Percentiles rank a stretch among this genome's conserved stretches.
phyloP scores from a whole-genome alignment of 1,140 invertebrate species.

The Saccostrea echinata region DNA sequence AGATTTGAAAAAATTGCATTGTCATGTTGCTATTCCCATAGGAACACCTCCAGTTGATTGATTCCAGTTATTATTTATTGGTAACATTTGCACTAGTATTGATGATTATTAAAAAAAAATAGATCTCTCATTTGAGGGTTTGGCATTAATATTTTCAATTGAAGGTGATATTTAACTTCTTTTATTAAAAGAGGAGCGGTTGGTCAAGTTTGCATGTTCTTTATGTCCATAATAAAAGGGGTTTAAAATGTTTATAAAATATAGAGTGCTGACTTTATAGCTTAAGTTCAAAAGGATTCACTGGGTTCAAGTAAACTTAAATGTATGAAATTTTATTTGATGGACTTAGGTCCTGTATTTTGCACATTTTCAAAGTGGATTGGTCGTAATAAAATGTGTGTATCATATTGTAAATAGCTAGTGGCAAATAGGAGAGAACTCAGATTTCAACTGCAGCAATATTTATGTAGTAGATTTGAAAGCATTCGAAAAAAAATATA shows the following conservation, averaged over 20 bases:
- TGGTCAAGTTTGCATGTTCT: neutral
- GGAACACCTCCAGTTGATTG: neutral
- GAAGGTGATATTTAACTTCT: neutral
- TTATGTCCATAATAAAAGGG: neutral
- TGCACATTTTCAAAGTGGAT: too few relatives aligned
- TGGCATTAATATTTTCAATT: neutral
- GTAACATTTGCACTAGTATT: neutral
- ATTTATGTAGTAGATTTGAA: neutral
- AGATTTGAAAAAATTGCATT: neutral
- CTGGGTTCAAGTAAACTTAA: neutral
- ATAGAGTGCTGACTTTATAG: neutral
- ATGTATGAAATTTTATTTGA: neutral
- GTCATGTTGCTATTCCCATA: neutral
- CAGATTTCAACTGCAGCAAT: neutral
- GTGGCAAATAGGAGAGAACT: neutral
- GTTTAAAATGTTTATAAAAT: neutral
- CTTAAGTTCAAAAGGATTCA: neutral
- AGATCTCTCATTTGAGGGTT: neutral
- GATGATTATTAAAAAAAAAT: neutral
- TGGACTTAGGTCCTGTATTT: too few relatives aligned
- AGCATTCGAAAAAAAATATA: neutral
- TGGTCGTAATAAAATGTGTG: neutral
- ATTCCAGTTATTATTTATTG: neutral
- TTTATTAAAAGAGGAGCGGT: neutral
- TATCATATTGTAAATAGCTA: neutral